phyloP scores from a whole-genome alignment of 2,797 vertebrate species.

The Sebastes alutus region DNA sequence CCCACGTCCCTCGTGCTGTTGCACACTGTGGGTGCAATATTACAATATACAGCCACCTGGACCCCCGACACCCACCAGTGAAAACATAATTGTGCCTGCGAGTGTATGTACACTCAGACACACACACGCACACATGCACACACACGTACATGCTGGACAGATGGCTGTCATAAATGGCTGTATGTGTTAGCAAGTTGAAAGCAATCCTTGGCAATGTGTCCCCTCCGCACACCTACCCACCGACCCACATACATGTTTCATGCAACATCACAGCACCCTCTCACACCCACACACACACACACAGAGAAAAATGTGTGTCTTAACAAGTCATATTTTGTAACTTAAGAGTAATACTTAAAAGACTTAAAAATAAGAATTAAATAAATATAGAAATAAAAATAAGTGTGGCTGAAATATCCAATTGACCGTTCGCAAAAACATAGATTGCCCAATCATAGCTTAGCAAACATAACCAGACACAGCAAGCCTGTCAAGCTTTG shows the following conservation, averaged over 20 bases:
- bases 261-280: neutral
- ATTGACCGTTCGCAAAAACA: neutral
- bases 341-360: neutral
- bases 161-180: slow-evolving; percentile 75
- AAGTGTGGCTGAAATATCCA: neutral
- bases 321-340: neutral
- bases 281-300: neutral
- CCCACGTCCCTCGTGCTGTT: slow-evolving; percentile 60
- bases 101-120: slow-evolving; percentile 6
- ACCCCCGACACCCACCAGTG: slow-evolving; percentile 56
- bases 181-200: slow-evolving; percentile 71
- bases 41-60: slow-evolving; percentile 73
- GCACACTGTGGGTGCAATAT: slow-evolving; percentile 65
- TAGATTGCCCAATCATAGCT: neutral
- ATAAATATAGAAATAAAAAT: neutral
- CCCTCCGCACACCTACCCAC: slow-evolving; percentile 40
- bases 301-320: neutral
- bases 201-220: slow-evolving; percentile 54
- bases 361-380: neutral
- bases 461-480: neutral
- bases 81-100: slow-evolving; percentile 46
- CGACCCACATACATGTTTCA: slow-evolving; percentile 47
- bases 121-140: slow-evolving; percentile 22
- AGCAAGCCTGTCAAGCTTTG: neutral
- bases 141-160: slow-evolving; percentile 46